Base-by-base conservation (phyloP, 2,797 vertebrate genomes). In the Champsocephalus esox region DNA sequence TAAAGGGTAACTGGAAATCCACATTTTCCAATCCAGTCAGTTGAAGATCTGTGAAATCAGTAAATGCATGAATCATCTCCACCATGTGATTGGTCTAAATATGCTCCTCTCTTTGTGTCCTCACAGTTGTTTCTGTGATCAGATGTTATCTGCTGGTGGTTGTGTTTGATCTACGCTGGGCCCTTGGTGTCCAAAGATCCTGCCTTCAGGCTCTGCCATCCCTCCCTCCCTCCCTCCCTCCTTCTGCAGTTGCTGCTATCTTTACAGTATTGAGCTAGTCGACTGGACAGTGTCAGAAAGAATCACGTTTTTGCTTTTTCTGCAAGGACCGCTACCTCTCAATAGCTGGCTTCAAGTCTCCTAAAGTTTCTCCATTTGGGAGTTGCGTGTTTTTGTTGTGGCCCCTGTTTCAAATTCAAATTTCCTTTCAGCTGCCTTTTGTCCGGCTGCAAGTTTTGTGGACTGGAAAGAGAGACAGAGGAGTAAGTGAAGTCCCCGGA, bases 331-430 rank as follows among this genome's bases (percentile, higher is more conserved):
- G 54, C 71, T 45, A 67, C 69, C 63, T 80, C 75, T 90, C 82
- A 90, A 83, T 83, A 67, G 70, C 84, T 87, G 88, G 69, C 73
- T 81, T 79, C 65, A 57, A 66, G 76, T 90, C 74, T 70, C 66
- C 75, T 80, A 79, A 92, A 90, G 79, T 91, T 90, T 88, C 74
- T 77, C 77, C 77, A 49, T 89, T 90, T 83, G 75, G 73, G 78
- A 88, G 70, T 84, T 71, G 71, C 44, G 28, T 75, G 77, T 88
- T 90, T 83, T 93, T 92, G 83, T 94, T 89, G 84, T 86, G 84
- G 74, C 55, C 87, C 85, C 93, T 85, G 91, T 93, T 95, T 95
- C 92, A 95, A 91, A 96, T 95, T 96, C 93, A 95, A 93, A 95
- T 94, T 79, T 86, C 87, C 88, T 88, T 89, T 92, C 91, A 93